Percentiles rank a stretch among this genome's conserved stretches.
Conservation (phyloP, 2,113 vertebrate species). For the Onychorhynchus coronatus region DNA sequence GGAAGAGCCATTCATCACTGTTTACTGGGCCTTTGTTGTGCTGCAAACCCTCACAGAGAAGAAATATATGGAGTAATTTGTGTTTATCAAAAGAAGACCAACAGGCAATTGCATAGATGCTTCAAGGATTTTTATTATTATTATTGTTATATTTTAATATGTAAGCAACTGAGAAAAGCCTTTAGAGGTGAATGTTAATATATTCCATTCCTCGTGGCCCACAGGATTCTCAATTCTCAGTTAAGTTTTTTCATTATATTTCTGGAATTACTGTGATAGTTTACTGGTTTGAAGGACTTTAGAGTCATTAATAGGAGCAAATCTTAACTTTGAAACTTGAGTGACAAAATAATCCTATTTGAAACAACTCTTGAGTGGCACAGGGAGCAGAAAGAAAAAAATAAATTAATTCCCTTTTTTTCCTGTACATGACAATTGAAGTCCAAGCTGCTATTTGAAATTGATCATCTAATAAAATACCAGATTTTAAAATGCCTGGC, state of each 20-base stretch:
- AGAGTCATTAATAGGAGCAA: conserved; percentile 55
- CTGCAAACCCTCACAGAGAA: conserved; percentile 61
- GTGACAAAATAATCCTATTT: conserved; percentile 56
- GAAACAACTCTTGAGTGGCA: conserved; percentile 40
- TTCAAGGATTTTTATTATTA: conserved; percentile 19
- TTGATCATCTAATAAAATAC: background rate
- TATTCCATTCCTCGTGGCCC: conserved; percentile 24
- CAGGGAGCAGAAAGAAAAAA: background rate
- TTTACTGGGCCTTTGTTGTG: conserved; percentile 63
- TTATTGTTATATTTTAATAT: conserved; percentile 35
- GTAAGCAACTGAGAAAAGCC: background rate
- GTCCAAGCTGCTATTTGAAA: conserved; percentile 4
- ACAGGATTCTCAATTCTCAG: conserved; percentile 47
- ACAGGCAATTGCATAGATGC: conserved; percentile 37
- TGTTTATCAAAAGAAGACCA: conserved; percentile 61
- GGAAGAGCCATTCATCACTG: conserved; percentile 59
- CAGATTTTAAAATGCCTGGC: background rate
- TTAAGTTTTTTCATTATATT: conserved; percentile 60
- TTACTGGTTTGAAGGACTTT: conserved; percentile 59
- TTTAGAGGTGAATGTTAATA: conserved; percentile 61
- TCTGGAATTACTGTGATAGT: conserved; percentile 61
- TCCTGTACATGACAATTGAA: background rate
- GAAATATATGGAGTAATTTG: conserved; percentile 63
- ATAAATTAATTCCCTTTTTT: conserved; percentile 18
- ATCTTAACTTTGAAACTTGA: conserved; percentile 61